A percentile compares a stretch with the other conserved stretches of the same genome.
These are phyloP conservation scores for Monopterus albus DNA, from an alignment of 2,113 vertebrate genomes.

Conservation along the genomic window DNA sequence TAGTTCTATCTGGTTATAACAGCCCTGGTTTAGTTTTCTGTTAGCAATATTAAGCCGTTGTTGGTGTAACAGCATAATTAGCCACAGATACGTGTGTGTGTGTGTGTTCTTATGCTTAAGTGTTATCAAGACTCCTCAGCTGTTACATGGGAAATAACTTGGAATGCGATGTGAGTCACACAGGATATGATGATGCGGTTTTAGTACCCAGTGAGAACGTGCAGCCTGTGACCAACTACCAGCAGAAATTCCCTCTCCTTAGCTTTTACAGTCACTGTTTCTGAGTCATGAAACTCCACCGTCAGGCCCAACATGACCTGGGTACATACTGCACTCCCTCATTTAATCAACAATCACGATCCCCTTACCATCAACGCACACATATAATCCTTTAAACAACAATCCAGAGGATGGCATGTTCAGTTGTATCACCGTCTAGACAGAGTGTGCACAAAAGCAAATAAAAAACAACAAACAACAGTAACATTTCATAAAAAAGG, in stretches of 20 bases:
- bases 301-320: background rate
- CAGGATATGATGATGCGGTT: constrained; percentile 17
- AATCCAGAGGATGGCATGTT: background rate
- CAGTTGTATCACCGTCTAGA: background rate
- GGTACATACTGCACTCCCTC: constrained; percentile 19
- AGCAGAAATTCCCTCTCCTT: constrained; percentile 24
- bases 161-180: constrained; percentile 33
- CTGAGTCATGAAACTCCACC: constrained; percentile 4
- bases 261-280: constrained; percentile 30
- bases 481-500: background rate
- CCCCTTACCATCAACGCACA: constrained; percentile 5
- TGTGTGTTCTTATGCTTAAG: background rate
- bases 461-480: background rate
- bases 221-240: constrained; percentile 5
- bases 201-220: constrained; percentile 18
- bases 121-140: constrained; percentile 27
- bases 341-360: constrained; percentile 10
- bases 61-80: constrained; percentile 17
- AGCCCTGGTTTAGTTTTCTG: constrained; percentile 21
- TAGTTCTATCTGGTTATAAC: constrained; percentile 17
- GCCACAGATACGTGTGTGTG: constrained; percentile 12
- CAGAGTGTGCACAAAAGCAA: background rate
- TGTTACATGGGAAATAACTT: constrained; percentile 28
- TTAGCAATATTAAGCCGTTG: constrained; percentile 27
- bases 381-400: constrained; percentile 7